phyloP scores from a whole-genome alignment of 2,113 vertebrate species.

The Lepisosteus osseus region DNA sequence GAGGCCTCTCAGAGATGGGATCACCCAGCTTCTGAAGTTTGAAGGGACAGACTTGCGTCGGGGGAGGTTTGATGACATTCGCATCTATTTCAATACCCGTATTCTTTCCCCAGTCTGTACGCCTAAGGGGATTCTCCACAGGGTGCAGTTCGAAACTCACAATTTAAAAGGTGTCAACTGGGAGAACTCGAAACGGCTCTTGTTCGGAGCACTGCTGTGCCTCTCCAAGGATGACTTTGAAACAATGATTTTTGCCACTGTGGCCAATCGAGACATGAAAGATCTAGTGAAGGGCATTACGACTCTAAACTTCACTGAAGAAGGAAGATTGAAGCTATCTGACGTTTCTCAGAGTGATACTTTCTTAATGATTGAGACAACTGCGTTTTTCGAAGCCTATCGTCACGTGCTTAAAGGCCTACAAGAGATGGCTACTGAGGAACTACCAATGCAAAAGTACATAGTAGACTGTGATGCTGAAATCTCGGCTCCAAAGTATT shows the following conservation, averaged over 20 bases:
- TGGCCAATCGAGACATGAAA: constrained; percentile 22
- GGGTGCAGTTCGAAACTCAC: constrained; percentile 19
- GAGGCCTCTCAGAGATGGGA: constrained; percentile 42
- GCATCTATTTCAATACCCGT: constrained; percentile 26
- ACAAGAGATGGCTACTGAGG: constrained; percentile 27
- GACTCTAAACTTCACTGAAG: constrained; percentile 25
- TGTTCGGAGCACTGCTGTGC: constrained; percentile 42
- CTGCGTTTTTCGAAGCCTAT: constrained; percentile 47
- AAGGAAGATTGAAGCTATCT: constrained; percentile 14
- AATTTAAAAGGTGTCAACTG: constrained; percentile 24
- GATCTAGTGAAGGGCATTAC: constrained; percentile 20
- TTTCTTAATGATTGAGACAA: constrained; percentile 46
- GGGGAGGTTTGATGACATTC: constrained; percentile 22
- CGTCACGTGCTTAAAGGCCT: constrained; percentile 43
- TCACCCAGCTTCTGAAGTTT: constrained; percentile 27
- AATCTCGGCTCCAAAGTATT: constrained; percentile 30
- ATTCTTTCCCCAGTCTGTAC: constrained; percentile 22
- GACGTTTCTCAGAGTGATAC: constrained; percentile 1
- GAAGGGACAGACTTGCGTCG: not conserved
- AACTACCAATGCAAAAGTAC: constrained; percentile 40
- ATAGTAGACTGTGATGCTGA: constrained; percentile 29
- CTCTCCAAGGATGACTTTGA: constrained; percentile 36
- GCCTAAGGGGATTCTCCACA: constrained; percentile 26
- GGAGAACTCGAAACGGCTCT: constrained; percentile 35
- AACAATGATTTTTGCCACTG: constrained; percentile 43